Conservation (phyloP, 2,888 invertebrate species). For the Eupithecia pulchellata region DNA sequence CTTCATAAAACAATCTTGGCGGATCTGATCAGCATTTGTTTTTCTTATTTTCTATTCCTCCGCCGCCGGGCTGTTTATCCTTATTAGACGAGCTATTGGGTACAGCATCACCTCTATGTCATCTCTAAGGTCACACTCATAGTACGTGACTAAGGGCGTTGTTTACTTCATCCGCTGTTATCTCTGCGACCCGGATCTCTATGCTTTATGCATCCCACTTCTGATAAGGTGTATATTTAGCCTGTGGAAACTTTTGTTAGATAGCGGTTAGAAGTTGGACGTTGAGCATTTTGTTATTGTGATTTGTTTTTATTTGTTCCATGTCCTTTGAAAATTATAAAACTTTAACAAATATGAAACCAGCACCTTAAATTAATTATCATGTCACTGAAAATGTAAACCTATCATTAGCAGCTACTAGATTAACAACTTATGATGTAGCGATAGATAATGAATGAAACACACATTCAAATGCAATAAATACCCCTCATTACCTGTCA, state of each 20-base stretch:
- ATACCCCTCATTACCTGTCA: slow-evolving; percentile 50
- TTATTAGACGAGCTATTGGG: background rate
- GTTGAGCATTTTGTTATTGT: slow-evolving; percentile 5
- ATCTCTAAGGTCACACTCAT: slow-evolving; percentile 20
- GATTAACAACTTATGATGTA: slow-evolving; percentile 40
- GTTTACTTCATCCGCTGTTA: slow-evolving; percentile 30
- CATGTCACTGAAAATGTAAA: background rate
- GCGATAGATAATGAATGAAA: slow-evolving; percentile 18
- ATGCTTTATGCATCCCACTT: slow-evolving; percentile 30
- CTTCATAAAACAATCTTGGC: background rate
- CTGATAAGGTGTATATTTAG: slow-evolving; percentile 27
- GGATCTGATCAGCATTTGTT: background rate
- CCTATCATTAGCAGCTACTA: background rate
- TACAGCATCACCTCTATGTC: slow-evolving; percentile 4
- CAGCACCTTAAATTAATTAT: background rate
- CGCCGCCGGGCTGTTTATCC: background rate
- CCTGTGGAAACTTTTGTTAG: slow-evolving; percentile 19
- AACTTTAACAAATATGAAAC: background rate
- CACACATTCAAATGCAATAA: slow-evolving; percentile 48
- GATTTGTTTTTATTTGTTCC: background rate
- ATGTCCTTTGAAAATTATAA: background rate
- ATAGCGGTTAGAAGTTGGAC: slow-evolving; percentile 10
- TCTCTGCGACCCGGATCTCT: slow-evolving; percentile 37
- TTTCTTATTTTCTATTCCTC: background rate
- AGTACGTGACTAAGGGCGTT: slow-evolving; percentile 31